Conservation (phyloP, 2,113 vertebrate species). For the Corapipo altera region DNA sequence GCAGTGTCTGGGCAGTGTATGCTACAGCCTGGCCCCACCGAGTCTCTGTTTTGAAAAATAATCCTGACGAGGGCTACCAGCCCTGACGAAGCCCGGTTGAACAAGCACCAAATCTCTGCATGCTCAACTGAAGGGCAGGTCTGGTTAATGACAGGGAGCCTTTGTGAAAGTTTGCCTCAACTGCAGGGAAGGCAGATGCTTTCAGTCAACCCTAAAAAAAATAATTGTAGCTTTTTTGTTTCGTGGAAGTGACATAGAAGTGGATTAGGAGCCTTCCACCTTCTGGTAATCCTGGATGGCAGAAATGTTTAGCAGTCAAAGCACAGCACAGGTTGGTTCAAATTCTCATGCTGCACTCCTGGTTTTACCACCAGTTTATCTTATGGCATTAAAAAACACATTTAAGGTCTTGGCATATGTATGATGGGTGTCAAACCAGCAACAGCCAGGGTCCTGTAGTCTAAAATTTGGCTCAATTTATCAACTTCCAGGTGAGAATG, state of each 20-base stretch:
- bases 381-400: neutral
- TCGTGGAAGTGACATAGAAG: neutral
- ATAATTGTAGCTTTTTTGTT: neutral
- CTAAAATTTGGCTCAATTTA: neutral
- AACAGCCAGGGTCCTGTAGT: neutral
- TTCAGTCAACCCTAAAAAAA: conserved; percentile 30
- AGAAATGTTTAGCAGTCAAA: neutral
- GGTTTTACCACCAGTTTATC: neutral
- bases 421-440: neutral
- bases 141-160: neutral
- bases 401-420: neutral
- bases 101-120: conserved; percentile 6
- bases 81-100: neutral
- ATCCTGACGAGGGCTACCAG: neutral
- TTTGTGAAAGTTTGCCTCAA: neutral
- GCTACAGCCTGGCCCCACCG: neutral
- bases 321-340: neutral
- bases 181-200: neutral
- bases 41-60: conserved; percentile 45
- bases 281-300: neutral
- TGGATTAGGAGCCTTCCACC: neutral
- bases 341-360: neutral
- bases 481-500: neutral
- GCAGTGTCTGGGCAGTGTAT: neutral
- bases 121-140: neutral